Conservation (phyloP, 2,888 invertebrate genomes). For the Bellardia pandia region DNA sequence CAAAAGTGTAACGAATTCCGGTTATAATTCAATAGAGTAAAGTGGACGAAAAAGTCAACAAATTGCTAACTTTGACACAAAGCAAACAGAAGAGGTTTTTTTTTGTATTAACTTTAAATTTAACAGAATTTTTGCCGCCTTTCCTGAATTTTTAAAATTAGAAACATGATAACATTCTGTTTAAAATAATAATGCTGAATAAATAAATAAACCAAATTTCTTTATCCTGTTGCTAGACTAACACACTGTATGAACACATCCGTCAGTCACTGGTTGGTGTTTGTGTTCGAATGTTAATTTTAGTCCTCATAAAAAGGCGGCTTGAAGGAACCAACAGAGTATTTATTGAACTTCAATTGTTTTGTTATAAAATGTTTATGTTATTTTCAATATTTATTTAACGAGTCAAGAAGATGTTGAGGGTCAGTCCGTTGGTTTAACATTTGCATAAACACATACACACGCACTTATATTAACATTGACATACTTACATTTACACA, state of each 20-base stretch:
- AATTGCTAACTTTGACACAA: conserved; percentile 16
- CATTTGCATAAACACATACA: conserved; percentile 37
- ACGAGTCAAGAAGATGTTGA: conserved; percentile 49
- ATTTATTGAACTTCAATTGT: conserved; percentile 6
- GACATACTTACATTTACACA: not conserved
- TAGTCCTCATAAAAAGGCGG: conserved; percentile 38
- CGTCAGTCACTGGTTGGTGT: too few relatives aligned
- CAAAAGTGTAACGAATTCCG: conserved; percentile 19
- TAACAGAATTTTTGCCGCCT: conserved; percentile 28
- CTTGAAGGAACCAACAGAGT: not conserved
- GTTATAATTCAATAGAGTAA: not conserved
- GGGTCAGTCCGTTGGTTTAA: conserved; percentile 22
- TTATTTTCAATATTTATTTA: conserved; percentile 36
- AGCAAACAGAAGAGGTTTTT: conserved; percentile 3
- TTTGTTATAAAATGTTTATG: conserved; percentile 52
- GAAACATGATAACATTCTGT: not conserved
- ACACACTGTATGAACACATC: not conserved
- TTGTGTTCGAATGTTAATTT: not conserved
- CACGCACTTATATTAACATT: too few relatives aligned
- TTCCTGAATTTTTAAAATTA: not conserved
- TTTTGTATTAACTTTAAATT: conserved; percentile 24
- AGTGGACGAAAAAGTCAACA: not conserved
- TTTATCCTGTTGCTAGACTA: not conserved
- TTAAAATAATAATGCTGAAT: conserved; percentile 16
- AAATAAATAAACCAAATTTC: conserved; percentile 14